Evolutionary conservation across 2,113 vertebrate species (phyloP), one percentile per base, ranked within the genome.

Genomic region (Prionailurus viverrinus): DNA sequence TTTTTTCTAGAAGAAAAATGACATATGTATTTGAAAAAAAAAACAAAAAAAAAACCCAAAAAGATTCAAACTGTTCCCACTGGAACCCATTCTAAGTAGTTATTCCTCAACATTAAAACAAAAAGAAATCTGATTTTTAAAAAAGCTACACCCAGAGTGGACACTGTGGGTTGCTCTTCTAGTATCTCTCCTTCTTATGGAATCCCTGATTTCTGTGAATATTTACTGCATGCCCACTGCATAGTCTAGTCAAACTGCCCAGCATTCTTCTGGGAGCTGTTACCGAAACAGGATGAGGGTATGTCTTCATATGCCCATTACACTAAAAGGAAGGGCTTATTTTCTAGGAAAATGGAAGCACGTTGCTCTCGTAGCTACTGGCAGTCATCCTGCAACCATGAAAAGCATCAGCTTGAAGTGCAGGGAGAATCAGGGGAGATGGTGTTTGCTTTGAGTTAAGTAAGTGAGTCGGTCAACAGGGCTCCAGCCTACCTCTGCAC

Each of bases 61-160:
- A 91, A 92, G 11, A 92, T 94, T 61, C 89, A 4, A 73, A 78
- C 19, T 68, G 16, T 93, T 84, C n/a, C 27, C 39, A 82, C 65
- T 11, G 87, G 39, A 93, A 94, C 36, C 23, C 65, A 85, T 85
- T 94, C 31, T 74, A 91, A 80, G 39, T 31, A 74, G n/a, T 78
- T 85, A 88, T 29, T 87, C 25, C 12, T 97, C 55, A 89, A 71
- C 12, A 65, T 11, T 18, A 41, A 33, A 94, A 93, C 18, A 55
- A 84, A 76, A 83, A 45, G 9, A 94, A 76, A 80, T 39, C 25
- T 74, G 39, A 79, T 51, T 93, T 95, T 73, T 68, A 65, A 90
- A 92, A 36, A 41, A 94, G 58, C 63, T 27, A 66, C 7, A 71
- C 23, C 25, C 61, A 58, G 1, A 80, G 11, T 8, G 21, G 21